Evolutionary conservation across 2,113 vertebrate genomes (phyloP).

Genomic region (Hucho hucho): DNA sequence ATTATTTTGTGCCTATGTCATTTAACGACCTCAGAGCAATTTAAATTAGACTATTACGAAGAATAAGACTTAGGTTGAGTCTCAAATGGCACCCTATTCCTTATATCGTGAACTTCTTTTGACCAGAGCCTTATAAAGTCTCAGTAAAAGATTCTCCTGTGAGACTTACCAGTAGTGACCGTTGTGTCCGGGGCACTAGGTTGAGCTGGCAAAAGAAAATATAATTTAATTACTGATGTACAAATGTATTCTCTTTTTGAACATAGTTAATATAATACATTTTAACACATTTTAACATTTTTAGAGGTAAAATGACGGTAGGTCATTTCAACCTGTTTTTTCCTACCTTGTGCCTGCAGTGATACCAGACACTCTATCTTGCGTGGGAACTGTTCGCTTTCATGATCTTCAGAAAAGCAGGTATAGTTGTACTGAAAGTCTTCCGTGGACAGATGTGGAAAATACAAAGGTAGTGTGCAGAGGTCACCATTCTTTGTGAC

Average conservation of each 20-base stretch:
- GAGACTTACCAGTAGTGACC: not conserved
- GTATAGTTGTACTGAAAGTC: conserved; percentile 55
- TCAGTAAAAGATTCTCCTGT: not conserved
- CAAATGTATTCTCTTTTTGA: not conserved
- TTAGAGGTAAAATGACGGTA: not conserved
- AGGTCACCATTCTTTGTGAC: conserved; percentile 1
- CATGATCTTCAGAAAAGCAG: conserved; percentile 57
- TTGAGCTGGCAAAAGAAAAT: not conserved
- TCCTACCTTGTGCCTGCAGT: conserved; percentile 57
- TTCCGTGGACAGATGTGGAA: conserved; percentile 43
- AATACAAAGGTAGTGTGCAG: conserved; percentile 51
- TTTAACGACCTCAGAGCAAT: not conserved
- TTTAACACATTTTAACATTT: not conserved
- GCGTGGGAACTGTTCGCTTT: conserved; percentile 32
- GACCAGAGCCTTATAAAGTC: not conserved
- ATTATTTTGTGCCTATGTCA: not conserved
- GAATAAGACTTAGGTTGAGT: too few relatives aligned
- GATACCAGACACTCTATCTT: conserved; percentile 45
- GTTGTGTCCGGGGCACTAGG: not conserved
- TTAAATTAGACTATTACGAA: too few relatives aligned
- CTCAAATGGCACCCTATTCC: too few relatives aligned
- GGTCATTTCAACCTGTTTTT: not conserved
- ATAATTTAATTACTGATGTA: not conserved
- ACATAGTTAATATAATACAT: not conserved
- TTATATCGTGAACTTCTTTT: not conserved